phyloP scores from a whole-genome alignment of 2,113 vertebrate species.

The Bos javanicus region DNA sequence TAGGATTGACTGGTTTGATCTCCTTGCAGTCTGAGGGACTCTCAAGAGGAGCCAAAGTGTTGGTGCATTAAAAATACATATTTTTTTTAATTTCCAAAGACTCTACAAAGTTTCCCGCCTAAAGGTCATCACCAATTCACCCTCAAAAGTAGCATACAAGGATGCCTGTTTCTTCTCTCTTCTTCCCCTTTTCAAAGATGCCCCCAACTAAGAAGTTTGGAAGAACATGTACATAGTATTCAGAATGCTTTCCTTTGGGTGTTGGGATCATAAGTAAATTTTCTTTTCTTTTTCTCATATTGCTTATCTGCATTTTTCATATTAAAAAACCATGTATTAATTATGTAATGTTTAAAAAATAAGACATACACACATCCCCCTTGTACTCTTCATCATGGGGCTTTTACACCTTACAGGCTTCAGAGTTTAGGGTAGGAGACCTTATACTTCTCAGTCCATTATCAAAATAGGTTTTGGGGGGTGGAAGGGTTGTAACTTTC shows the following conservation, averaged over 20 bases:
- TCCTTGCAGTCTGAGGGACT: background rate
- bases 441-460: background rate
- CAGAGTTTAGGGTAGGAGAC: background rate
- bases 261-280: background rate
- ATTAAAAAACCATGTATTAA: background rate
- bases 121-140: background rate
- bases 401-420: background rate
- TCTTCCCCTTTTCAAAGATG: background rate
- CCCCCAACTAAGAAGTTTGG: background rate
- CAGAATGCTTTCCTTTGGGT: background rate
- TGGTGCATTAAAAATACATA: background rate
- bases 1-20: background rate
- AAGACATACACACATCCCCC: background rate
- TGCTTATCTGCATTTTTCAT: background rate
- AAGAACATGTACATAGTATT: background rate
- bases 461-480: background rate
- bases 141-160: background rate
- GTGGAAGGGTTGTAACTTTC: background rate
- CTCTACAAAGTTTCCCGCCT: background rate
- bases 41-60: background rate
- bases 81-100: background rate
- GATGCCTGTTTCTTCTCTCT: background rate
- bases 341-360: background rate
- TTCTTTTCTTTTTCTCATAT: background rate
- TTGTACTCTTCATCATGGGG: background rate